Evolutionary conservation across 2,888 invertebrate genomes (phyloP).

Genomic region (Meteorus cinctellus): DNA sequence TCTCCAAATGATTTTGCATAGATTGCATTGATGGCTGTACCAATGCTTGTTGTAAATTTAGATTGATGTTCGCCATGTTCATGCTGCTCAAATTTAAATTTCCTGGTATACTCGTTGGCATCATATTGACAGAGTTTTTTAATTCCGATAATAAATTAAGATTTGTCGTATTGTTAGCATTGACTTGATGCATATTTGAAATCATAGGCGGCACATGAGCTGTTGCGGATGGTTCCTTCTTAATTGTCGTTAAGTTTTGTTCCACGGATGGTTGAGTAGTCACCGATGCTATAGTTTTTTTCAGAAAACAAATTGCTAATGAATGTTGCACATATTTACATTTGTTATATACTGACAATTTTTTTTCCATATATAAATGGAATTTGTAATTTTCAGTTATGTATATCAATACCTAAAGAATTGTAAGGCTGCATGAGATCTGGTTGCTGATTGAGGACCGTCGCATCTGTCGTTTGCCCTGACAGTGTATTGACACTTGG

Average conservation of each 20-base stretch:
- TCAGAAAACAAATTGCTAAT: slow-evolving; percentile 9
- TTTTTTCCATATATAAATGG: slow-evolving; percentile 21
- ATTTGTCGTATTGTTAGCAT: slow-evolving; percentile 60
- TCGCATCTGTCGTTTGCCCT: slow-evolving; percentile 40
- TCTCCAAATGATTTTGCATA: slow-evolving; percentile 68
- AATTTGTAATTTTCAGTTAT: not conserved
- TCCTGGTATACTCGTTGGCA: slow-evolving; percentile 63
- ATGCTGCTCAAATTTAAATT: slow-evolving; percentile 65
- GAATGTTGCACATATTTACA: not conserved
- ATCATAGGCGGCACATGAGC: slow-evolving; percentile 60
- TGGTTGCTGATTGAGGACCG: slow-evolving; percentile 23
- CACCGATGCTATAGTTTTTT: slow-evolving; percentile 57
- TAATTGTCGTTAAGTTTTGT: slow-evolving; percentile 56
- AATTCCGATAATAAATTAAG: slow-evolving; percentile 65
- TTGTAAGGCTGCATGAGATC: slow-evolving; percentile 70
- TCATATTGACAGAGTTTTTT: slow-evolving; percentile 65
- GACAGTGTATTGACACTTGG: slow-evolving; percentile 62
- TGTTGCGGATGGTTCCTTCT: slow-evolving; percentile 55
- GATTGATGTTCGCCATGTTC: slow-evolving; percentile 63
- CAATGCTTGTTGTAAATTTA: slow-evolving; percentile 61
- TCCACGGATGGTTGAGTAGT: slow-evolving; percentile 66
- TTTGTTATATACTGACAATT: not conserved
- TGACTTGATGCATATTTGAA: slow-evolving; percentile 56
- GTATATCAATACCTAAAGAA: slow-evolving; percentile 64
- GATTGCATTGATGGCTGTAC: slow-evolving; percentile 62